Evolutionary conservation across 2,888 invertebrate species (phyloP).

Genomic region (Trachelus iudaicus): DNA sequence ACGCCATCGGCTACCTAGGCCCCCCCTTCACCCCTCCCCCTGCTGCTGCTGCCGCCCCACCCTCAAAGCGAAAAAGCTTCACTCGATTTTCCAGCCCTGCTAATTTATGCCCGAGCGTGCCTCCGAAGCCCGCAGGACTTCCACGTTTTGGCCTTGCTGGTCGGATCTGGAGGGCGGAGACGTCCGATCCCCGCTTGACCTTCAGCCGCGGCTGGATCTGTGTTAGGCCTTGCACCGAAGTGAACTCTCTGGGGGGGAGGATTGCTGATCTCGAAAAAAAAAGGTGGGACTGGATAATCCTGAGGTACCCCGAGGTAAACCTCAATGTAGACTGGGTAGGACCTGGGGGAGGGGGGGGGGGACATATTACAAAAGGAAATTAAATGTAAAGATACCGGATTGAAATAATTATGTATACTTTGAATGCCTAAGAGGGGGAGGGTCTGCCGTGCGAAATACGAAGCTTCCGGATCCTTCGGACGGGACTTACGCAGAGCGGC

Average conservation of each 20-base stretch:
- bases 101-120: background rate
- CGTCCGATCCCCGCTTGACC: slow-evolving; percentile 34
- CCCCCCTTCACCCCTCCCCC: background rate
- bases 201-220: slow-evolving; percentile 25
- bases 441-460: background rate
- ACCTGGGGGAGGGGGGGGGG: too few species aligned
- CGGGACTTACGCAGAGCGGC: background rate
- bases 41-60: background rate
- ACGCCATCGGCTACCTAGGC: too few species aligned
- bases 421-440: background rate
- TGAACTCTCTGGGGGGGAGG: background rate
- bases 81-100: background rate
- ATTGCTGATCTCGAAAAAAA: background rate
- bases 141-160: background rate
- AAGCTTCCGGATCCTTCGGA: background rate
- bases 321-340: background rate
- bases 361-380: background rate
- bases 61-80: background rate
- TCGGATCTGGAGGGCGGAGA: slow-evolving; percentile 32
- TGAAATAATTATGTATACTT: background rate
- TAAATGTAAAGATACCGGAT: background rate
- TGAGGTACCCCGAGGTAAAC: background rate
- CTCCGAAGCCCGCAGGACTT: background rate
- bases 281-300: too few species aligned
- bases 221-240: slow-evolving; percentile 3